These are phyloP conservation scores for Lithosia quadra DNA, from an alignment of 2,888 invertebrate genomes.

Conservation along the genomic window DNA sequence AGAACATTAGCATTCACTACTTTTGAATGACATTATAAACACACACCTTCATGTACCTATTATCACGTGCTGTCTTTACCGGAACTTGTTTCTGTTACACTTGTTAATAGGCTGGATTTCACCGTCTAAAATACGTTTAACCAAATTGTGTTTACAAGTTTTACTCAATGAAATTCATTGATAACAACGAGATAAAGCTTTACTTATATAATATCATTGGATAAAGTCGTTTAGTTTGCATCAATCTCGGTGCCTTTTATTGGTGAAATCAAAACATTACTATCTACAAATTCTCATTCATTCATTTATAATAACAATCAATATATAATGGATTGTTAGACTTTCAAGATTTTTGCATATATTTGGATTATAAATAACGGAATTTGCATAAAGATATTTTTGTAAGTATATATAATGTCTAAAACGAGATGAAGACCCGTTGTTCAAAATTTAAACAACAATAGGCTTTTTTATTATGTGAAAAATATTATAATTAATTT, in stretches of 20 bases:
- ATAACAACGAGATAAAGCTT: too few species aligned
- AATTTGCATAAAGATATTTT: background rate
- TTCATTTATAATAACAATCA: background rate
- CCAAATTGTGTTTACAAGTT: too few species aligned
- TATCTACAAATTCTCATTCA: background rate
- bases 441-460: background rate
- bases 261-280: background rate
- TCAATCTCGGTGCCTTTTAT: too few species aligned
- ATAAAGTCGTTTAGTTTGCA: too few species aligned
- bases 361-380: background rate
- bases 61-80: background rate
- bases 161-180: too few species aligned
- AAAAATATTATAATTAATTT: background rate
- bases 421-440: background rate
- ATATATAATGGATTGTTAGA: background rate
- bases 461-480: background rate
- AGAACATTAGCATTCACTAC: slow-evolving; percentile 24
- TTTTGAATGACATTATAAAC: slow-evolving; percentile 7
- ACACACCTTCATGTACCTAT: background rate
- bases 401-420: background rate
- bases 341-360: background rate
- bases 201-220: too few species aligned
- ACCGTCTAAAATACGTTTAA: too few species aligned
- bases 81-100: too few species aligned
- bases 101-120: too few species aligned